phyloP scores from a whole-genome alignment of 1,140 invertebrate genomes.

The Diabrotica undecimpunctata region DNA sequence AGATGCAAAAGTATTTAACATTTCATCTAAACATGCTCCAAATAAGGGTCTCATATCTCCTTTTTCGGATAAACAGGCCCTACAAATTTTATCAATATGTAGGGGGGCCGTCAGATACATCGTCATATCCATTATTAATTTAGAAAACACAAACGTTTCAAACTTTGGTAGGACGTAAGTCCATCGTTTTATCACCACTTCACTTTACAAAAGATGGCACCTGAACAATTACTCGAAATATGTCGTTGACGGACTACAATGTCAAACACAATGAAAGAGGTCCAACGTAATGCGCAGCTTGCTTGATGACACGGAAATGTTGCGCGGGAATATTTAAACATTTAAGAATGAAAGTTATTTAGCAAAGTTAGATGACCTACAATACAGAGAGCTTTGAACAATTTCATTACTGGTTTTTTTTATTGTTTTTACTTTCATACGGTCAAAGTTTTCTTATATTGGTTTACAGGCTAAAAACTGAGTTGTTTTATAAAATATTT shows the following conservation, averaged over 20 bases:
- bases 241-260: not conserved
- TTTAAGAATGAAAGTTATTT: too few relatives aligned
- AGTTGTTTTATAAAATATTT: too few relatives aligned
- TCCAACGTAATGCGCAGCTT: constrained; percentile 19
- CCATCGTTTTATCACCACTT: constrained; percentile 9
- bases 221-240: constrained; percentile 21
- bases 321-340: too few relatives aligned
- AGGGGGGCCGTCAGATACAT: constrained; percentile 43
- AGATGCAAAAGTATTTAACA: constrained; percentile 47
- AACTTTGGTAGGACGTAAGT: constrained; percentile 22
- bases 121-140: constrained; percentile 45
- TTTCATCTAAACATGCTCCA: constrained; percentile 50
- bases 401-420: too few relatives aligned
- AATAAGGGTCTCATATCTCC: constrained; percentile 49
- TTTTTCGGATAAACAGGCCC: constrained; percentile 47
- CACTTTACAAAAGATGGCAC: constrained; percentile 10
- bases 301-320: too few relatives aligned
- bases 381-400: too few relatives aligned
- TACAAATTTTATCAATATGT: constrained; percentile 47
- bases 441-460: too few relatives aligned
- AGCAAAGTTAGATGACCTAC: too few relatives aligned
- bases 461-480: too few relatives aligned
- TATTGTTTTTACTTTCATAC: too few relatives aligned
- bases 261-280: constrained; percentile 4
- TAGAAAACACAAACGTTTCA: constrained; percentile 25